Percentiles rank a stretch among this genome's conserved stretches.
phyloP scores from a whole-genome alignment of 1,140 invertebrate species.

The Brachionus koreanus region DNA sequence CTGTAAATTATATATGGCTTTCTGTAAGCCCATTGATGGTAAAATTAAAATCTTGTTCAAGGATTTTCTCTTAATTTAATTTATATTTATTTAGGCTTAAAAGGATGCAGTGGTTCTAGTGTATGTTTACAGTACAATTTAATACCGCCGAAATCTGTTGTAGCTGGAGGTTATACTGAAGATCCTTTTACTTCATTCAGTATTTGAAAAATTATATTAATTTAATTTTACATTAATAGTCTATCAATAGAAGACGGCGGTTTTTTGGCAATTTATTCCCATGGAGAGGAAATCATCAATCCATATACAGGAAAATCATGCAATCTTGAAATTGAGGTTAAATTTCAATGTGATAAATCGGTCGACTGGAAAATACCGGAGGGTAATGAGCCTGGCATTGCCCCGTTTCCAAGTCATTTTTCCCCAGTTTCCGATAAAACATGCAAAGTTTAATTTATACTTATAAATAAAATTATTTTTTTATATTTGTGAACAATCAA shows the following conservation, averaged over 20 bases:
- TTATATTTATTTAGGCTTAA: background rate
- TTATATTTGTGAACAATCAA: background rate
- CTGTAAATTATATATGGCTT: constrained; percentile 8
- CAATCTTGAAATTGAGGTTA: background rate
- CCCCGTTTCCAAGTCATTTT: background rate
- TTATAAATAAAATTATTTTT: background rate
- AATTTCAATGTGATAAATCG: constrained; percentile 16
- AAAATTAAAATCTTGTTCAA: background rate
- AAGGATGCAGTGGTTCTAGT: background rate
- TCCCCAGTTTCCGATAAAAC: background rate
- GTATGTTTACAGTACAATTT: background rate
- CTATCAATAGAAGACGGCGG: background rate
- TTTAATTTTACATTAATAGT: background rate
- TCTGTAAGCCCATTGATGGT: constrained; percentile 33
- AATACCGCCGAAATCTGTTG: background rate
- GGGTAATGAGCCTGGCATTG: constrained; percentile 13
- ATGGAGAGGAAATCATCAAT: constrained; percentile 14
- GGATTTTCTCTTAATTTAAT: background rate
- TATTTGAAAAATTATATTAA: background rate
- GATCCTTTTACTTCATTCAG: constrained; percentile 34
- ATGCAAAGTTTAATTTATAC: background rate
- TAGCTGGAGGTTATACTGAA: constrained; percentile 12
- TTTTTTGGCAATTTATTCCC: background rate
- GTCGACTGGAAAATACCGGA: background rate
- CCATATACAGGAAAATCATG: background rate